Evolutionary conservation across 2,113 vertebrate species (phyloP), one percentile per base, ranked within the genome.

Genomic region (Elephantulus edwardii): DNA sequence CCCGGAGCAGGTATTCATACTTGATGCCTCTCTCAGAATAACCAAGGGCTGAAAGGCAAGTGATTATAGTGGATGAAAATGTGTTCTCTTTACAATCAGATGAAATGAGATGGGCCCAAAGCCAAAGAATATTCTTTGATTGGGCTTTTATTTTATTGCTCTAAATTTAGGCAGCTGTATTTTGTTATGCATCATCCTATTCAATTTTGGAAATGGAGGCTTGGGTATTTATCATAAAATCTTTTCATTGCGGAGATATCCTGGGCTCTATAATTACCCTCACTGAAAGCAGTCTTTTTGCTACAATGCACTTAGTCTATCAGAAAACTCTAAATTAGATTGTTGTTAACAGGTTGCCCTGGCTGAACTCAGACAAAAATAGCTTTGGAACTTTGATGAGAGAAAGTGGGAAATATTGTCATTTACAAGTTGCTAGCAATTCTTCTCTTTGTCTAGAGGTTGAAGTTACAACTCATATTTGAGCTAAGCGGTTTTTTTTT

Each of bases 111-210:
- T 90, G 40, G 90, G 85, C 82, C 75, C 75, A 82, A 82, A 60
- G 78, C 83, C 92, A 91, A 76, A 91, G 78, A 89, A 88, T 89
- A 71, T 89, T 93, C 90, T 95, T 72, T 93, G 92, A 93, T 91
- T 87, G 74, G 78, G 75, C 79, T 90, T 71, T 81, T 90, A 80
- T 83, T 93, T 93, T 87, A 92, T 84, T 91, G 58, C 62, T 70
- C 90, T 92, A 85, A 89, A 92, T 96, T 88, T 93, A 92, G 56
- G 48, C 76, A 79, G 90, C 50, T 74, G 56, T 26, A 85, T 85
- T 95, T 93, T 88, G 42, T 81, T 77, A 91, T 91, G 78, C 54
- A 62, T 66, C 68, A 68, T 83, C 62, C 42, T 82, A 70, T 91
- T 91, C 77, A 77, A 26, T 76, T 86, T 88, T 92, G 91, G 54